Conservation (phyloP, 2,113 vertebrate genomes). For the Otolemur garnettii region DNA sequence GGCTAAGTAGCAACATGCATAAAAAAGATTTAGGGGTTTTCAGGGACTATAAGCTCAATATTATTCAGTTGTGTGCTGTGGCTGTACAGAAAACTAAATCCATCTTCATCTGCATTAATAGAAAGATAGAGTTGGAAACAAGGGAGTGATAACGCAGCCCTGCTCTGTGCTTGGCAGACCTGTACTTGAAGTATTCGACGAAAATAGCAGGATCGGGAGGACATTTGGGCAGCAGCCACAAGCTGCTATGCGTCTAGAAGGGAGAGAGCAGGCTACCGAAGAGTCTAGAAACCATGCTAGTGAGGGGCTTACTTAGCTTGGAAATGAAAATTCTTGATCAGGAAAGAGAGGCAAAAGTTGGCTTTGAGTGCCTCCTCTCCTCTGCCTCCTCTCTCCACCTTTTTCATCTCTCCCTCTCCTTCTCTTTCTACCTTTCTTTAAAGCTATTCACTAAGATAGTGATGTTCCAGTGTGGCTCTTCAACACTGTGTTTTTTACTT, state of each 20-base stretch:
- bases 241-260: slow-evolving; percentile 24
- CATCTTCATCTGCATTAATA: slow-evolving; percentile 66
- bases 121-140: slow-evolving; percentile 60
- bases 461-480: background rate
- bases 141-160: slow-evolving; percentile 16
- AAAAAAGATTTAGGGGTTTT: slow-evolving; percentile 67
- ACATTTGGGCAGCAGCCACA: background rate
- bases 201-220: slow-evolving; percentile 29
- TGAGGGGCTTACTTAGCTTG: background rate
- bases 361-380: background rate
- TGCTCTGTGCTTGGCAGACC: slow-evolving; percentile 40
- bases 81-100: slow-evolving; percentile 55
- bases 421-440: background rate
- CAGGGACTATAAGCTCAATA: background rate
- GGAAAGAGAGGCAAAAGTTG: slow-evolving; percentile 23
- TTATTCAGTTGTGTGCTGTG: slow-evolving; percentile 62
- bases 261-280: background rate
- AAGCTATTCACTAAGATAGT: slow-evolving; percentile 44
- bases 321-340: background rate
- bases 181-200: slow-evolving; percentile 56
- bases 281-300: background rate
- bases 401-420: background rate
- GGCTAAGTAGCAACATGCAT: background rate
- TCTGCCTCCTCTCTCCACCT: background rate
- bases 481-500: background rate